These are phyloP conservation scores for Arbacia lixula DNA, from an alignment of 53 echinoderm and acorn worm species.

Conservation along the genomic window DNA sequence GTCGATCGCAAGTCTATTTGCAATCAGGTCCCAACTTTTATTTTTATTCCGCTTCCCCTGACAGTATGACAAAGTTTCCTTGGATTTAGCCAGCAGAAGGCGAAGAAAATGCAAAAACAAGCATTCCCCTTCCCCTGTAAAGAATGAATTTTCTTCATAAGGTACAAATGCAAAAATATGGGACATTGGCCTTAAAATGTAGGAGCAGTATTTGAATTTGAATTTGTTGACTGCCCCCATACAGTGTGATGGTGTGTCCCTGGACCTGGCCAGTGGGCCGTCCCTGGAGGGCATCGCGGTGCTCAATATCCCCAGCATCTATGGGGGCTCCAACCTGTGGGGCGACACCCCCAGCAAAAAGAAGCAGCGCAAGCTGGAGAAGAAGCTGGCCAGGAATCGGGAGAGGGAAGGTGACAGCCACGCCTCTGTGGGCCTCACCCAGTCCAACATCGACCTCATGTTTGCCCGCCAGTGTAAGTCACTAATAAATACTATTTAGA, in stretches of 20 bases:
- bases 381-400: constrained; percentile 84
- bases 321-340: constrained; percentile 99
- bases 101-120: no score
- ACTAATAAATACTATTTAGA: no score
- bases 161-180: no score
- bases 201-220: no score
- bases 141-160: no score
- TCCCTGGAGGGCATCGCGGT: constrained; percentile 94
- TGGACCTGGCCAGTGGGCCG: constrained; percentile 96
- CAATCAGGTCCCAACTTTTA: no score
- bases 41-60: no score
- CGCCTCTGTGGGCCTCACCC: constrained; percentile 75
- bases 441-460: constrained; percentile 87
- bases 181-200: no score
- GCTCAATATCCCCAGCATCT: constrained; percentile 97
- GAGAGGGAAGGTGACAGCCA: constrained; percentile 82
- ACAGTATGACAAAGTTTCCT: no score
- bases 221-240: constrained; percentile 9
- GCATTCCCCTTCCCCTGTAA: no score
- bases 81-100: no score
- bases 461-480: constrained; percentile 94
- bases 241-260: constrained; percentile 96
- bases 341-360: constrained; percentile 95
- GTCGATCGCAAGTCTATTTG: no score
- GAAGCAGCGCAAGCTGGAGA: constrained; percentile 83